These are phyloP conservation scores for Drosophila austrosaltans DNA, from an alignment of 2,888 invertebrate genomes.

Conservation along the genomic window DNA sequence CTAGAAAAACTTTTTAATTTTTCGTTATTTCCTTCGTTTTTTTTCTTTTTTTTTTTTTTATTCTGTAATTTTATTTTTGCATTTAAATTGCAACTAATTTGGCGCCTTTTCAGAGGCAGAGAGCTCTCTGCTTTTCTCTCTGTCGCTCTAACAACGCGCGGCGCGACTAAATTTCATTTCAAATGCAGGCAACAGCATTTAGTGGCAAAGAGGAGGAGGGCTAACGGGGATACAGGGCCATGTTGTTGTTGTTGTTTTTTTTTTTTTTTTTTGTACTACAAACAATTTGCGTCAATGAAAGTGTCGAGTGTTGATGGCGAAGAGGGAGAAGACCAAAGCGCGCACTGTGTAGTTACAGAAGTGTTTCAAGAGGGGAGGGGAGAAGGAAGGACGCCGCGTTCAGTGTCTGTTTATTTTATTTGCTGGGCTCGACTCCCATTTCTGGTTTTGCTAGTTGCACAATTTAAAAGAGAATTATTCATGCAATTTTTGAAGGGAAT, in stretches of 20 bases:
- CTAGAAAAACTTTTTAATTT: slow-evolving; percentile 49
- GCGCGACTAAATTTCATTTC: slow-evolving; percentile 61
- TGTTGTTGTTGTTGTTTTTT: slow-evolving; percentile 22
- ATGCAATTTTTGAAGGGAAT: slow-evolving; percentile 70
- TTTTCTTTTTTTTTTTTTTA: background rate
- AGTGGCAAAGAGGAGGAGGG: background rate
- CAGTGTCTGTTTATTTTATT: slow-evolving; percentile 68
- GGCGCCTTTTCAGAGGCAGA: slow-evolving; percentile 50
- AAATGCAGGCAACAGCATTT: slow-evolving; percentile 50
- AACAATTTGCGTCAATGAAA: slow-evolving; percentile 77
- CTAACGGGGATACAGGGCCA: slow-evolving; percentile 27
- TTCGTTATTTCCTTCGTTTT: background rate
- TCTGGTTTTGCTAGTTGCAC: slow-evolving; percentile 56
- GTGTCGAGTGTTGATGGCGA: slow-evolving; percentile 51
- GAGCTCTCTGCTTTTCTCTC: background rate
- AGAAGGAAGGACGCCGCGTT: background rate
- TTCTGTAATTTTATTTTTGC: slow-evolving; percentile 54
- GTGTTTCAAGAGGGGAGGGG: too few species aligned
- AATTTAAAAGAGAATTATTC: slow-evolving; percentile 79
- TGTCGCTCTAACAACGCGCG: slow-evolving; percentile 21
- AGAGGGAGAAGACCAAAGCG: background rate
- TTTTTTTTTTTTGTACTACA: slow-evolving; percentile 54
- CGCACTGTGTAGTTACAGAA: background rate
- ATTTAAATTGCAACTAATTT: slow-evolving; percentile 79
- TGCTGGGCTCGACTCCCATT: slow-evolving; percentile 33